A percentile compares a stretch with the other conserved stretches of the same genome.
These are phyloP conservation scores for Scaptomyza caliginosa DNA, from an alignment of 2,888 invertebrate genomes.

Conservation along the genomic window DNA sequence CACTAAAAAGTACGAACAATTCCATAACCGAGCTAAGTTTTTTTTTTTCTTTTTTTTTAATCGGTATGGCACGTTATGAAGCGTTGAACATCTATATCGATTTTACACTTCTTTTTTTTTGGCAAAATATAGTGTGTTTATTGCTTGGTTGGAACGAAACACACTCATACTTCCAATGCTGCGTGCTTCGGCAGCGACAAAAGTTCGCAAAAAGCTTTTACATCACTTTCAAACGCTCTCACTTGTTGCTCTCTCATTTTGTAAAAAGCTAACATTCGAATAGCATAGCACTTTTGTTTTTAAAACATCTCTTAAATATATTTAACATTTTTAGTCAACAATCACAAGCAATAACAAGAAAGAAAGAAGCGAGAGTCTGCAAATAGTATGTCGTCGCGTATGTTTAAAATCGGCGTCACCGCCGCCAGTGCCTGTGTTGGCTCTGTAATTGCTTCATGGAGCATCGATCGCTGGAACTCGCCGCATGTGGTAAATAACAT, in stretches of 20 bases:
- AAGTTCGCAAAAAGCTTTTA: constrained; percentile 56
- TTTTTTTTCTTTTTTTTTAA: not conserved
- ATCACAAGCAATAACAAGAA: constrained; percentile 4
- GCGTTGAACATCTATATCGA: constrained; percentile 37
- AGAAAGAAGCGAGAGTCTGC: constrained; percentile 3
- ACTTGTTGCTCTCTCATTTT: not conserved
- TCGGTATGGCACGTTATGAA: constrained; percentile 17
- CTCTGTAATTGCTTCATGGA: constrained; percentile 81
- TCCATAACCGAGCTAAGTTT: constrained; percentile 10
- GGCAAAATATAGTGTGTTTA: not conserved
- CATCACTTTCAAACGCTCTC: not conserved
- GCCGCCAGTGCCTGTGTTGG: constrained; percentile 83
- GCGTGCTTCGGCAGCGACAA: constrained; percentile 33
- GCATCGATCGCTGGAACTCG: constrained; percentile 79
- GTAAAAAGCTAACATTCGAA: constrained; percentile 11
- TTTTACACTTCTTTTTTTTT: constrained; percentile 41
- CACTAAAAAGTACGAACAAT: not conserved
- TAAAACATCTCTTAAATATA: not conserved
- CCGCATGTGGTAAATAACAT: constrained; percentile 65
- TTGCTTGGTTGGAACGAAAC: constrained; percentile 49
- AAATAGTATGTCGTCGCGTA: constrained; percentile 81
- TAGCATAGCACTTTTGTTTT: not conserved
- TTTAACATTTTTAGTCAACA: constrained; percentile 2
- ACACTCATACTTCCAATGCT: constrained; percentile 42
- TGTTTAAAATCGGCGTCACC: constrained; percentile 83